phyloP scores from a whole-genome alignment of 2,113 vertebrate species.

The Clarias gariepinus region DNA sequence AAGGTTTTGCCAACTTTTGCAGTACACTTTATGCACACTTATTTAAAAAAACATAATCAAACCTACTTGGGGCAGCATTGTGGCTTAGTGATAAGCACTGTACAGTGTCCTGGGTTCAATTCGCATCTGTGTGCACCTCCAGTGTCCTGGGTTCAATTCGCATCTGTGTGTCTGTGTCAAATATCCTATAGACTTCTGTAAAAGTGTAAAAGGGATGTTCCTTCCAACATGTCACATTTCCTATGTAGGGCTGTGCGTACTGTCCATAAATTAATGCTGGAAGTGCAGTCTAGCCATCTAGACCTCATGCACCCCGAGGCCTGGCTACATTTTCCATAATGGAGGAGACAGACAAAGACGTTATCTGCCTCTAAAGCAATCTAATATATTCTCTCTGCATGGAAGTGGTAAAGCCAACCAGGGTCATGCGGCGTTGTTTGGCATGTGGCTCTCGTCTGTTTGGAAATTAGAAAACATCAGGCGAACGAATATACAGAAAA shows the following conservation, averaged over 20 bases:
- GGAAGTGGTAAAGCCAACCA: background rate
- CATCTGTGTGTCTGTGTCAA: too few species aligned
- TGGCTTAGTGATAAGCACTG: too few species aligned
- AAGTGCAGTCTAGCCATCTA: background rate
- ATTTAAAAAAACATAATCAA: background rate
- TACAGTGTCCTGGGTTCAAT: too few species aligned
- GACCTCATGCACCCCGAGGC: background rate
- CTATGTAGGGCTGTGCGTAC: background rate
- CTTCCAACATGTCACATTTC: background rate
- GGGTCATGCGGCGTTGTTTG: background rate
- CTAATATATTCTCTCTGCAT: background rate
- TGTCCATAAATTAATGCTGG: slow-evolving; percentile 19
- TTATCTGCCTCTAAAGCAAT: background rate
- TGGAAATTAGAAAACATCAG: background rate
- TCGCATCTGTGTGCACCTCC: too few species aligned
- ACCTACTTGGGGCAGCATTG: background rate
- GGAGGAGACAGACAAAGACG: background rate
- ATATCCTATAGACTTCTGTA: background rate
- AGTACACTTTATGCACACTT: too few species aligned
- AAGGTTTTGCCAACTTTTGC: too few species aligned
- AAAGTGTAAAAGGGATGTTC: background rate
- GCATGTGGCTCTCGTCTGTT: background rate
- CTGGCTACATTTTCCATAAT: slow-evolving; percentile 18
- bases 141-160: too few species aligned
- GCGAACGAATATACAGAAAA: background rate